phyloP scores from a whole-genome alignment of 30 jellyfish, hydroid and myxozoan species.

The Aurelia aurita complex sp. Pacific region DNA sequence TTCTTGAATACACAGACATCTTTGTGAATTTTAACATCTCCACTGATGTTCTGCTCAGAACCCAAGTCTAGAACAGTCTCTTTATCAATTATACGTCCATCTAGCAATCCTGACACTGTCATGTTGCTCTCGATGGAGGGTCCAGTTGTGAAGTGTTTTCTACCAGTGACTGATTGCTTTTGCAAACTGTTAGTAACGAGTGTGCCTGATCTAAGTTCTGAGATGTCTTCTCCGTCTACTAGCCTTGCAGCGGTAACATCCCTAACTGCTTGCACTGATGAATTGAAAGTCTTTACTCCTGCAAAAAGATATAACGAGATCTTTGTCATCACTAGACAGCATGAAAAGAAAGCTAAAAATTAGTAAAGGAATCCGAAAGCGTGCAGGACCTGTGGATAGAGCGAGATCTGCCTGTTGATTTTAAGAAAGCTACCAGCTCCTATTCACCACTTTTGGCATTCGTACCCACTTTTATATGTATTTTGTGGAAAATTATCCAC shows the following conservation, averaged over 20 bases:
- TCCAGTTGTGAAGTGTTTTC: slow-evolving; percentile 22
- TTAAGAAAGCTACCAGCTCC: too few species aligned
- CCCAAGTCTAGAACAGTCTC: slow-evolving; percentile 28
- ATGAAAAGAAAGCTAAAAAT: too few species aligned
- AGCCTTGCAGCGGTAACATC: slow-evolving; percentile 20
- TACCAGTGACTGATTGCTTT: slow-evolving; percentile 61
- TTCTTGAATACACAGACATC: not conserved
- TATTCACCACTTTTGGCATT: too few species aligned
- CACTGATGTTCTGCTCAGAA: slow-evolving; percentile 55
- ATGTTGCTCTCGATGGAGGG: slow-evolving; percentile 3
- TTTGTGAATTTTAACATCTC: slow-evolving; percentile 8
- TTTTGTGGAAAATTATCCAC: too few species aligned
- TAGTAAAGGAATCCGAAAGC: too few species aligned
- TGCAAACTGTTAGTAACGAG: not conserved
- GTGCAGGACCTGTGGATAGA: too few species aligned
- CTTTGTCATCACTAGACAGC: too few species aligned
- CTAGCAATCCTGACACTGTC: slow-evolving; percentile 37
- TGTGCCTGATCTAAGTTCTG: slow-evolving; percentile 35
- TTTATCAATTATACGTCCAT: slow-evolving; percentile 22
- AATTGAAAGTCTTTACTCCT: slow-evolving; percentile 46
- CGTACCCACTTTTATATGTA: too few species aligned
- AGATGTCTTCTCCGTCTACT: slow-evolving; percentile 44
- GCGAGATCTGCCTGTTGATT: too few species aligned
- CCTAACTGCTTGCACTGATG: slow-evolving; percentile 16
- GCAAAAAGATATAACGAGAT: not conserved